Evolutionary conservation across 2,113 vertebrate genomes (phyloP), one percentile per base, ranked within the genome.

Genomic region (Salvelinus alpinus): DNA sequence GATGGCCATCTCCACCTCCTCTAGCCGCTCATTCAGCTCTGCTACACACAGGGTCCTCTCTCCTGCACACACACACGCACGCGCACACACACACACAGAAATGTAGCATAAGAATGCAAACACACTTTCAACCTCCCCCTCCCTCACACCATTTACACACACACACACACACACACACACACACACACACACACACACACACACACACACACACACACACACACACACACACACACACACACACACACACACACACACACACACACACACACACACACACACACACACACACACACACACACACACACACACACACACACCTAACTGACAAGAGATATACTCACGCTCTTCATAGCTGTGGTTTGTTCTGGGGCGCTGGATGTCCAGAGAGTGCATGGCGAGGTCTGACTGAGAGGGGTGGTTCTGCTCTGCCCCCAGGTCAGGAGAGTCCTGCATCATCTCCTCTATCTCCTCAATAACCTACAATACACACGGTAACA

Each of bases 381-480:
- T 89, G 78, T 97, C 95, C 85, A 96, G 89, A 9, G 95, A 96
- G 73, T 96, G 90, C 76, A 94, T 84, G 0, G 96, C 95, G 7
- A 96, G 93, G 80, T 97, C 95, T 5, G 95, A 95, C 62, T 94
- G 95, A 2, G 93, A 91, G 0, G 92, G 94, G 0, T 92, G 94
- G 0, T 92, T 93, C 83, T 94, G 94, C 69, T 94, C 92, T 1
- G 94, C 93, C 74, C 96, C 95, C 59, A 90, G 91, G 77, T 98
- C 97, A 16, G 95, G 94, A 0, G 96, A 99, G 76, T 99, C 97
- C 88, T 98, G 96, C 98, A 99, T 97, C 95, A 99, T 98, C 90
- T 98, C 96, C 85, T 99, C 98, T 38, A 99, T 95, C 93, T 99
- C 97, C 92, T 99, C 97, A 73, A 99, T 99, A 29, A 99, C 97